Evolutionary conservation across 2,888 invertebrate species (phyloP).

Genomic region (Nephrotoma guestfalica): DNA sequence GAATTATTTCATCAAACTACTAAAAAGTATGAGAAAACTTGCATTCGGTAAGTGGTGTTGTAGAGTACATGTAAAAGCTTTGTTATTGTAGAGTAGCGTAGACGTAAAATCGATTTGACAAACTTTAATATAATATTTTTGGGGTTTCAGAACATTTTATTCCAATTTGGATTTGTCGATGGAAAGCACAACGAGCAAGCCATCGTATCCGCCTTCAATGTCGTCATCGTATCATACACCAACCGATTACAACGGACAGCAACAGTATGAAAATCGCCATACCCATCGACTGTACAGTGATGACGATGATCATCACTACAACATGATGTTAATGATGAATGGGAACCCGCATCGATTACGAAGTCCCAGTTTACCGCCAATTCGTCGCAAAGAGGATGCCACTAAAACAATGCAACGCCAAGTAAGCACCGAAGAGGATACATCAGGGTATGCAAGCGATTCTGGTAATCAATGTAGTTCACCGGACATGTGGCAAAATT

Average conservation of each 20-base stretch:
- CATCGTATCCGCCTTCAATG: constrained; percentile 10
- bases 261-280: not conserved
- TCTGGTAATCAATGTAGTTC: constrained; percentile 41
- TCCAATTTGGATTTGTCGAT: constrained; percentile 28
- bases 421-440: constrained; percentile 48
- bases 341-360: constrained; percentile 23
- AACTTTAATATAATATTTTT: not conserved
- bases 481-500: constrained; percentile 34
- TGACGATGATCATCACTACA: not conserved
- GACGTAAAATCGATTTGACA: not conserved
- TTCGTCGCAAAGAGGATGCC: constrained; percentile 27
- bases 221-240: not conserved
- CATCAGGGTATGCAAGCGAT: constrained; percentile 74
- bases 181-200: constrained; percentile 13
- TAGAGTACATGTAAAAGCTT: constrained; percentile 5
- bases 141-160: constrained; percentile 21
- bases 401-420: constrained; percentile 13
- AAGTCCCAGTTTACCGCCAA: constrained; percentile 56
- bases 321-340: not conserved
- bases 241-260: not conserved
- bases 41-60: constrained; percentile 20
- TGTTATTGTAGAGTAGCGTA: not conserved
- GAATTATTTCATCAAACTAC: constrained; percentile 58
- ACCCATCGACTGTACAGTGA: not conserved
- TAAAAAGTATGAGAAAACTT: constrained; percentile 30